A percentile compares a stretch with the other conserved stretches of the same genome.
phyloP scores from a whole-genome alignment of 1,140 invertebrate genomes.

The Atta colombica region DNA sequence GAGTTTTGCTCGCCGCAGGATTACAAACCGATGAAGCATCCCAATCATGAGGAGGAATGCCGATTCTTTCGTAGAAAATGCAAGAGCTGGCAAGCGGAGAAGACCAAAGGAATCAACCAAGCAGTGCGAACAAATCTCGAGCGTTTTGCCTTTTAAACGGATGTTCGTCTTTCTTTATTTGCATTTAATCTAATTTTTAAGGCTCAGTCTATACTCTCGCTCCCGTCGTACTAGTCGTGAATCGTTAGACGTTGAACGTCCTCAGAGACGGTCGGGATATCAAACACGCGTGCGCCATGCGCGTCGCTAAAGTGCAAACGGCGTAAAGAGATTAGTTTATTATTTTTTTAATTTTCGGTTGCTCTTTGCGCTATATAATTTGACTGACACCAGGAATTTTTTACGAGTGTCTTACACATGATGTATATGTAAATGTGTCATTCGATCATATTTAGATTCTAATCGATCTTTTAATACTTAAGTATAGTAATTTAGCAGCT shows the following conservation, averaged over 20 bases:
- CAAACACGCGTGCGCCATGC: constrained; percentile 30
- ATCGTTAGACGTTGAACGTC: constrained; percentile 46
- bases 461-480: constrained; percentile 3
- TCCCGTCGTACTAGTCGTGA: background rate
- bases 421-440: constrained; percentile 10
- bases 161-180: background rate
- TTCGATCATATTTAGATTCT: constrained; percentile 23
- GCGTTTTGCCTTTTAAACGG: constrained; percentile 82
- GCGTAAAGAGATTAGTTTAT: constrained; percentile 24
- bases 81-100: constrained; percentile 90
- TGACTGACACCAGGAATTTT: constrained; percentile 31
- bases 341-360: constrained; percentile 7
- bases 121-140: constrained; percentile 81
- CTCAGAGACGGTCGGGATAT: constrained; percentile 24
- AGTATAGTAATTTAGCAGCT: background rate
- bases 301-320: constrained; percentile 50
- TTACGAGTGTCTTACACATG: constrained; percentile 25
- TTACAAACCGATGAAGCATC: constrained; percentile 93
- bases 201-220: background rate
- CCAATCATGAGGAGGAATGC: constrained; percentile 91
- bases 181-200: constrained; percentile 10
- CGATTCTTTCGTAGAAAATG: constrained; percentile 92
- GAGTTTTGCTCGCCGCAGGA: constrained; percentile 92
- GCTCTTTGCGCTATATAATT: constrained; percentile 32
- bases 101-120: constrained; percentile 69